Percentiles rank a stretch among this genome's conserved stretches.
Conservation (phyloP, 2,113 vertebrate species). For the Spermophilus dauricus region DNA sequence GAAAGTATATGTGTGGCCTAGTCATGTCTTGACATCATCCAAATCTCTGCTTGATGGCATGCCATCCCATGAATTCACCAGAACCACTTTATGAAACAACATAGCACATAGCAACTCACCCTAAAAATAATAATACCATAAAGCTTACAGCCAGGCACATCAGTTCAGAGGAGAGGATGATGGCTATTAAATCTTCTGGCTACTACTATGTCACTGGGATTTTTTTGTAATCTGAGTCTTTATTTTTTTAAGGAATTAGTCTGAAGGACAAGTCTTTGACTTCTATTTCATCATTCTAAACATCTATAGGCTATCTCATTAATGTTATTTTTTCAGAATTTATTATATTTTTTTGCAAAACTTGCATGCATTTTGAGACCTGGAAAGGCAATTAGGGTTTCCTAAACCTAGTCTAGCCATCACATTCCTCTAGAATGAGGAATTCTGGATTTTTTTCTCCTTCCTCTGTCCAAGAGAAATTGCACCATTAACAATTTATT, state of each 20-base stretch:
- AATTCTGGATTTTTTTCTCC: background rate
- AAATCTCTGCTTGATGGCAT: background rate
- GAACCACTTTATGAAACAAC: background rate
- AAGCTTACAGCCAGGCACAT: background rate
- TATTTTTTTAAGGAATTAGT: conserved; percentile 25
- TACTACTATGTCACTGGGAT: background rate
- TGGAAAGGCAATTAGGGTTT: background rate
- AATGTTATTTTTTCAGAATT: conserved; percentile 7
- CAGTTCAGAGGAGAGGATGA: background rate
- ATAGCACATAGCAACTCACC: background rate
- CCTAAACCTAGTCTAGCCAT: background rate
- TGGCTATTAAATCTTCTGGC: background rate
- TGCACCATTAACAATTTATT: background rate
- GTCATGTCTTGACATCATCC: background rate
- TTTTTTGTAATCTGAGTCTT: background rate
- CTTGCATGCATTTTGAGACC: background rate
- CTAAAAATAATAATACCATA: background rate
- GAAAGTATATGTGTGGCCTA: background rate
- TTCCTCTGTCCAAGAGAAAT: background rate
- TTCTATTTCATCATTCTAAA: background rate
- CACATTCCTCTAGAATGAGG: background rate
- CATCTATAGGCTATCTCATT: background rate
- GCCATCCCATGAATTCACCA: background rate
- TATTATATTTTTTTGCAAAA: background rate
- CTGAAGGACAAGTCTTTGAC: background rate